A percentile compares a stretch with the other conserved stretches of the same genome.
Evolutionary conservation across 2,797 vertebrate species (phyloP).

Genomic region (Mus caroli): DNA sequence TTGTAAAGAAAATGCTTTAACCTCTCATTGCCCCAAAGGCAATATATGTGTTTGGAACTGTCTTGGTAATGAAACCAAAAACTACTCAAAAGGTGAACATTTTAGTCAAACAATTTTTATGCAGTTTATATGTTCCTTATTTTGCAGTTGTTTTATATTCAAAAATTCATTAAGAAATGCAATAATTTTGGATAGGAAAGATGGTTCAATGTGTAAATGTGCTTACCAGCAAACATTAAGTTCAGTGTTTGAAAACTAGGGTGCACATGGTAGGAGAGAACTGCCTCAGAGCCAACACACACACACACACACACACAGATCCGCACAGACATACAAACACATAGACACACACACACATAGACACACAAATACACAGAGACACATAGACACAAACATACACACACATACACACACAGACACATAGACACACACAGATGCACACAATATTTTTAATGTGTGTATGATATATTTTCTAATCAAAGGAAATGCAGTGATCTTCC

Average conservation of each 20-base stretch:
- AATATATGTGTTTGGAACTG: slow-evolving; percentile 26
- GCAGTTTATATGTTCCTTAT: slow-evolving; percentile 6
- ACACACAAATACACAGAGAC: too few relatives aligned
- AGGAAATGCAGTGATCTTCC: slow-evolving; percentile 1
- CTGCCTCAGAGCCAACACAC: background rate
- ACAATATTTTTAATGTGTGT: background rate
- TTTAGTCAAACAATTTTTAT: slow-evolving; percentile 59
- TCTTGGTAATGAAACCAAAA: slow-evolving; percentile 50
- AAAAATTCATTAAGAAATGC: slow-evolving; percentile 36
- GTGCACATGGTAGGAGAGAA: background rate
- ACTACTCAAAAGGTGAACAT: slow-evolving; percentile 49
- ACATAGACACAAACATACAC: too few relatives aligned
- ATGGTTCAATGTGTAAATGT: background rate
- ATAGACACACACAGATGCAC: background rate
- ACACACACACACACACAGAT: too few relatives aligned
- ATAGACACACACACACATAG: too few relatives aligned
- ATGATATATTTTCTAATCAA: background rate
- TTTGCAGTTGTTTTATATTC: slow-evolving; percentile 36
- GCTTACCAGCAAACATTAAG: background rate
- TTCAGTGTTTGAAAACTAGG: background rate
- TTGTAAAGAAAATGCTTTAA: slow-evolving; percentile 56
- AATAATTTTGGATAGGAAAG: background rate
- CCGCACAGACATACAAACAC: background rate
- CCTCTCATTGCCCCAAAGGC: slow-evolving; percentile 6
- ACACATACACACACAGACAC: background rate